Evolutionary conservation across 2,113 vertebrate species (phyloP).

Genomic region (Ophiodon elongatus): DNA sequence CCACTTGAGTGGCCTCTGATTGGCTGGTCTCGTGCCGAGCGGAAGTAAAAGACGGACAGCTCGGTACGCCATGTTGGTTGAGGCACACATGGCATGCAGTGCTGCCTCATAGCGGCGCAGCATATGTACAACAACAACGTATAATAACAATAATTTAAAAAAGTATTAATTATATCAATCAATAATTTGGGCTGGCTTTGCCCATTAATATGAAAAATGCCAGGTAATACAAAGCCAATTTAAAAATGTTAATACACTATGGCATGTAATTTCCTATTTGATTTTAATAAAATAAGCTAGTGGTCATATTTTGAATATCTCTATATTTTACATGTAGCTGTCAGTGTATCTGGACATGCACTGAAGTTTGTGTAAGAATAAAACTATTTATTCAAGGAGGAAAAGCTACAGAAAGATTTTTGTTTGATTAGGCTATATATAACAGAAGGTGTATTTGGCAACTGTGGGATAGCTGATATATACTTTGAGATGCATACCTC

Average conservation of each 20-base stretch:
- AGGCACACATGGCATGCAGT: constrained; percentile 19
- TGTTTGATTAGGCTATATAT: neutral
- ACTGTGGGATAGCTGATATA: neutral
- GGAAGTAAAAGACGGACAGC: neutral
- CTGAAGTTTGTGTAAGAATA: neutral
- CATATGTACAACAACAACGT: neutral
- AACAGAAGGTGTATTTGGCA: neutral
- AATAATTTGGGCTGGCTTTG: neutral
- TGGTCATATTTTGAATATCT: neutral
- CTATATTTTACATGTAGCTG: neutral
- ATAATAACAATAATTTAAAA: neutral
- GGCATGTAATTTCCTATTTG: no score
- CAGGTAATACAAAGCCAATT: neutral
- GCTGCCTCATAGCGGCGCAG: neutral
- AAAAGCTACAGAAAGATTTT: neutral
- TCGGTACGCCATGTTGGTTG: constrained; percentile 75
- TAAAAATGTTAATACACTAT: neutral
- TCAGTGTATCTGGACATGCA: neutral
- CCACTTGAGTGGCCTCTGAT: constrained; percentile 44
- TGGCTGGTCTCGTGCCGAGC: constrained; percentile 38
- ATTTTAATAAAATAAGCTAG: neutral
- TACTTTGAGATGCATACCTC: neutral
- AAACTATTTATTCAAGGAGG: neutral
- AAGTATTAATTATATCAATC: neutral
- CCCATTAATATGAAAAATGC: neutral